Conservation (phyloP, 2,888 invertebrate species). For the Drosophila histrio region DNA sequence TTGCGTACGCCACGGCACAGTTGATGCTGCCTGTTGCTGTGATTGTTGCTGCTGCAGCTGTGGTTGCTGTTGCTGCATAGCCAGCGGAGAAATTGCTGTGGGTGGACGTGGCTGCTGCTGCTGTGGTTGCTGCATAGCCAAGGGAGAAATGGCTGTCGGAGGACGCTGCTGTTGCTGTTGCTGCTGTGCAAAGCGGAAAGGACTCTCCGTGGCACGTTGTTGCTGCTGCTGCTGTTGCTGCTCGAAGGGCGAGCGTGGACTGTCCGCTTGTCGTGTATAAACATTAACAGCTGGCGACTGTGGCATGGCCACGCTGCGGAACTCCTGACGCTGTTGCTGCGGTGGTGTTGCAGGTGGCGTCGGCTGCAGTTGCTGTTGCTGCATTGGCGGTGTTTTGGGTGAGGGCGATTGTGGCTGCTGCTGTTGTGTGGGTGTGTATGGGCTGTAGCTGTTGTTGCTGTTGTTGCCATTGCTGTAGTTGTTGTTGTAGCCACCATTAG, state of each 20-base stretch:
- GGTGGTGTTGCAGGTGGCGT: conserved; percentile 67
- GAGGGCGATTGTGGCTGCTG: conserved; percentile 50
- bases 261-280: conserved; percentile 78
- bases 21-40: conserved; percentile 56
- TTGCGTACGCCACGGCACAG: conserved; percentile 82
- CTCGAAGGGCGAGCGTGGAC: conserved; percentile 72
- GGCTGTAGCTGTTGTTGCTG: conserved; percentile 44
- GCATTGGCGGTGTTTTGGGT: conserved; percentile 55
- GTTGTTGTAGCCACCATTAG: conserved; percentile 40
- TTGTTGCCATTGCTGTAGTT: conserved; percentile 29
- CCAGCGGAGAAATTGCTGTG: conserved; percentile 65
- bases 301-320: conserved; percentile 81
- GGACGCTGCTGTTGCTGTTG: conserved; percentile 48
- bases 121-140: conserved; percentile 55
- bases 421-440: conserved; percentile 50
- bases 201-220: conserved; percentile 64
- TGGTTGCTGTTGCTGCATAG: conserved; percentile 48
- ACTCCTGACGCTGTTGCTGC: conserved; percentile 68
- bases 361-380: conserved; percentile 57
- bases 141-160: conserved; percentile 61
- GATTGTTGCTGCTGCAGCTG: conserved; percentile 50
- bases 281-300: conserved; percentile 76
- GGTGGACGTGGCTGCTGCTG: conserved; percentile 55
- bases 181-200: conserved; percentile 60
- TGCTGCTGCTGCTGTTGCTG: conserved; percentile 58